Base-by-base conservation (phyloP, 2,113 vertebrate genomes). In the Gulo gulo region DNA sequence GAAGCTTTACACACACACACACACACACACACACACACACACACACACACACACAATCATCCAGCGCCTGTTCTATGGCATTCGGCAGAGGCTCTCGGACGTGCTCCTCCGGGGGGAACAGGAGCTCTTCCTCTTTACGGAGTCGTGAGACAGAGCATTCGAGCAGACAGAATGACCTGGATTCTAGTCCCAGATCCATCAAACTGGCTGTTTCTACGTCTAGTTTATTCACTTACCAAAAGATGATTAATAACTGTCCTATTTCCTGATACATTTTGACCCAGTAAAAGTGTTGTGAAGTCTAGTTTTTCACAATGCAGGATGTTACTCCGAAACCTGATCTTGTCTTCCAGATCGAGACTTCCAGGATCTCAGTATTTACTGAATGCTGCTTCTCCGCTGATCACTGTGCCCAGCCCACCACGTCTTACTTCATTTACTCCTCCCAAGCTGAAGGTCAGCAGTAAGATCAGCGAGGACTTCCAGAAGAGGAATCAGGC, bases 61-160 rank as follows among this genome's bases (percentile, higher is more conserved):
- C 14, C 2, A 57, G 29, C 2, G 16, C 42, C 26, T 12, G 6
- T 14, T 10, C 6, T 2, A n/a, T 1, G 6, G 79, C 39, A 26
- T 4, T 11, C 0, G 9, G 36, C 47, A 45, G 45, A 45, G 52
- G 61, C 8, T 31, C 55, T 88, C n/a, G 45, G 88, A 65, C 15
- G 36, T 1, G n/a, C 0, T 34, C 45, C 23, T 42, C 65, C 59
- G 61, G 6, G 26, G 78, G 14, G 34, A 61, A 69, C 10, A 18
- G 15, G 39, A 50, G 1, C 47, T 21, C 15, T 8, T 55, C 71
- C 55, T 45, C 4, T 6, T 39, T 34, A 63, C 34, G 11, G 47
- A 88, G 91, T 18, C 79, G 29, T 4, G 8, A 42, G 39, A 39
- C 34, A 36, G 1, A 65, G 84, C 29, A 69, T 2, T 23, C n/a